These are phyloP conservation scores for Bicyclus anynana DNA, from an alignment of 1,140 invertebrate genomes.

Conservation along the genomic window DNA sequence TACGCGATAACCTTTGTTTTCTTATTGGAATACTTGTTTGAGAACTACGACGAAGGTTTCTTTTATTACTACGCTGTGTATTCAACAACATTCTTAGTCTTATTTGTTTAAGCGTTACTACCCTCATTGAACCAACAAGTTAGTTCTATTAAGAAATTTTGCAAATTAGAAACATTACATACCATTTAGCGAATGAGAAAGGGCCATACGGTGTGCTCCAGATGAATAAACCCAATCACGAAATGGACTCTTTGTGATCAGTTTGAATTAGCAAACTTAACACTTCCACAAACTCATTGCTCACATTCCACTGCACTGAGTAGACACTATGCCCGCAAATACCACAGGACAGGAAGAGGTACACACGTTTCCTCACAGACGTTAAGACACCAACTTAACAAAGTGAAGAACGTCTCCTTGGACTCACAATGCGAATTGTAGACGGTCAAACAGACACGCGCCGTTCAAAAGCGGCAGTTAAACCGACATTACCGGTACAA, in stretches of 20 bases:
- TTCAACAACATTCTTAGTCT: background rate
- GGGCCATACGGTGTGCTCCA: conserved; percentile 36
- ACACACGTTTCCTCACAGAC: conserved; percentile 70
- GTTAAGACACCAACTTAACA: conserved; percentile 63
- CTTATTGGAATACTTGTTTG: conserved; percentile 8
- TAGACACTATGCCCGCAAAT: conserved; percentile 56
- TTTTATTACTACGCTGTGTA: background rate
- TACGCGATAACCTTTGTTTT: conserved; percentile 20
- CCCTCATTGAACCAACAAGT: background rate
- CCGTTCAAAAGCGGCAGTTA: conserved; percentile 60
- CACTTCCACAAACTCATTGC: conserved; percentile 53
- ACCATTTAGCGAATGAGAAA: conserved; percentile 58
- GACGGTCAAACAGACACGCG: conserved; percentile 43
- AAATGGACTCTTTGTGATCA: conserved; percentile 4
- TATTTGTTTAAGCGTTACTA: background rate
- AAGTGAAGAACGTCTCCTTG: conserved; percentile 58
- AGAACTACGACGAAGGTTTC: background rate
- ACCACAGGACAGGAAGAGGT: conserved; percentile 60
- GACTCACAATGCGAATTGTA: conserved; percentile 65
- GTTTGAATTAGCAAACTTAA: conserved; percentile 21
- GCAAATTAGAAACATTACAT: conserved; percentile 27
- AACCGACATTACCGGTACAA: conserved; percentile 64
- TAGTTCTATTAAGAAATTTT: background rate
- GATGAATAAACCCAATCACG: conserved; percentile 3
- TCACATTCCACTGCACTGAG: conserved; percentile 62